phyloP scores from a whole-genome alignment of 1,140 invertebrate genomes.

The Cryptotermes secundus region DNA sequence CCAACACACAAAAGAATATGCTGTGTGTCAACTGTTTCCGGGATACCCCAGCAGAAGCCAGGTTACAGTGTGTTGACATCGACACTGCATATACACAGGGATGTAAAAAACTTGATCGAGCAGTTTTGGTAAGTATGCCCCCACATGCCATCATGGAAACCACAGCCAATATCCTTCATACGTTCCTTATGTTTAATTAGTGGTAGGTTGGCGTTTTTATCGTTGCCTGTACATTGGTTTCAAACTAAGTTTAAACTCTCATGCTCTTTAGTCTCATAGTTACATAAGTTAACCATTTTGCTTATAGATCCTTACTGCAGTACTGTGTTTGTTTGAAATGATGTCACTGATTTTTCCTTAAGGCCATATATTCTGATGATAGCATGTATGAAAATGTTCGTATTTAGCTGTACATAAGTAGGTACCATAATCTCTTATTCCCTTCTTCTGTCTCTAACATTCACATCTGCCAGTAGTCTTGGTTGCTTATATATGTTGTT shows the following conservation, averaged over 20 bases:
- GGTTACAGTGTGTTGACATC: slow-evolving; percentile 68
- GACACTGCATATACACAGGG: slow-evolving; percentile 70
- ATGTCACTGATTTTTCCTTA: not conserved
- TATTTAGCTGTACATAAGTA: too few relatives aligned
- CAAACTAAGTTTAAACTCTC: not conserved
- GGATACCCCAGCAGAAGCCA: slow-evolving; percentile 62
- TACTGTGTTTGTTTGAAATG: not conserved
- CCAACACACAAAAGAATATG: slow-evolving; percentile 65
- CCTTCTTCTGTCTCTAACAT: too few relatives aligned
- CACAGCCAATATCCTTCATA: not conserved
- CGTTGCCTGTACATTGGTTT: not conserved
- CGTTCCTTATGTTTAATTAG: not conserved
- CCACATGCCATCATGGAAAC: not conserved
- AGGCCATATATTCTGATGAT: not conserved
- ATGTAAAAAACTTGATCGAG: slow-evolving; percentile 65
- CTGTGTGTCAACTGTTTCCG: slow-evolving; percentile 70
- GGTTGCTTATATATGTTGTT: too few relatives aligned
- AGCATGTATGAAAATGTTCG: not conserved
- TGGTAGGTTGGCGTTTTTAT: not conserved
- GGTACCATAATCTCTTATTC: too few relatives aligned
- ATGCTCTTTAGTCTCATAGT: not conserved
- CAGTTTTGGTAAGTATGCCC: slow-evolving; percentile 48
- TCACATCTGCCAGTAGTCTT: too few relatives aligned
- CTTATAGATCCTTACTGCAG: too few relatives aligned
- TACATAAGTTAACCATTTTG: not conserved